These are phyloP conservation scores for roundworm (Caenorhabditis elegans) DNA, from an alignment of 1,140 invertebrate genomes.

Conservation along the genomic window WBcel235 BX284606.5:4921501-4922000, in stretches of 20 bases:
- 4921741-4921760: not conserved
- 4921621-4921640: not conserved
- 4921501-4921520: not conserved
- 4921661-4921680: not conserved
- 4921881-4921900: too few relatives aligned
- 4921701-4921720: not conserved
- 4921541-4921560: not conserved
- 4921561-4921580: not conserved
- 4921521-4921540: not conserved
- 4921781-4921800: not conserved
- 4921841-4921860: too few relatives aligned
- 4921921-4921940: not conserved
- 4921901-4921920: not conserved
- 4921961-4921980: conserved; percentile 11
- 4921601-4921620: too few relatives aligned
- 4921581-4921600: conserved; percentile 1
- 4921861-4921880: too few relatives aligned
- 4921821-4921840: not conserved
- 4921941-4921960: not conserved
- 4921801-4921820: not conserved
- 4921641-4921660: conserved; percentile 9
- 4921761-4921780: not conserved
- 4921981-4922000: not conserved
- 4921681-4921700: not conserved
- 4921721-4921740: conserved; percentile 1